These are phyloP conservation scores for Pseudomyrmex concolor DNA, from an alignment of 1,140 invertebrate genomes.

Conservation along the genomic window DNA sequence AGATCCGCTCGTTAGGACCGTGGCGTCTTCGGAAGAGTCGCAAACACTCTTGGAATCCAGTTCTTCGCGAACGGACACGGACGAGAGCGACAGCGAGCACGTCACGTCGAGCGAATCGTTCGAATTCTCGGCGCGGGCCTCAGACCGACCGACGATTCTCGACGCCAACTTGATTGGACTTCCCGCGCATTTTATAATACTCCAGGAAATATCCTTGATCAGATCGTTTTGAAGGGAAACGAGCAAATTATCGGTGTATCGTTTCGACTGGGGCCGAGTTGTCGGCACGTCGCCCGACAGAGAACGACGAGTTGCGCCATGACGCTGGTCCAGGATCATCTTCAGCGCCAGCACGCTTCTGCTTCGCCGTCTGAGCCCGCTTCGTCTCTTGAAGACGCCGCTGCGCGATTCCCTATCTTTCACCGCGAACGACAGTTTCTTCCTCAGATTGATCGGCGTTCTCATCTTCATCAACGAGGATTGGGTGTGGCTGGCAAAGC, in stretches of 20 bases:
- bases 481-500: conserved; percentile 1
- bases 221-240: not conserved
- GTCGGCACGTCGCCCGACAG: not conserved
- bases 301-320: not conserved
- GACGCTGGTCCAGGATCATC: not conserved
- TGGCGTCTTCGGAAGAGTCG: not conserved
- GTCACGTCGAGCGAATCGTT: not conserved
- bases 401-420: not conserved
- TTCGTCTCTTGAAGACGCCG: not conserved
- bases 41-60: not conserved
- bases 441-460: not conserved
- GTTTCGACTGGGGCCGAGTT: not conserved
- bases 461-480: conserved; percentile 29
- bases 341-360: conserved; percentile 9
- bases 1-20: too few species aligned
- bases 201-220: not conserved
- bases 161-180: not conserved
- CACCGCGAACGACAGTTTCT: not conserved
- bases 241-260: not conserved
- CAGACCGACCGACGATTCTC: not conserved
- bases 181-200: not conserved
- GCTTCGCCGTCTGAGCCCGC: not conserved
- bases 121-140: not conserved
- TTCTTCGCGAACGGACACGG: not conserved
- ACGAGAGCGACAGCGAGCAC: not conserved